A percentile compares a stretch with the other conserved stretches of the same genome.
Conservation (phyloP, 1,140 invertebrate genomes). For the Matsumurasca onukii region DNA sequence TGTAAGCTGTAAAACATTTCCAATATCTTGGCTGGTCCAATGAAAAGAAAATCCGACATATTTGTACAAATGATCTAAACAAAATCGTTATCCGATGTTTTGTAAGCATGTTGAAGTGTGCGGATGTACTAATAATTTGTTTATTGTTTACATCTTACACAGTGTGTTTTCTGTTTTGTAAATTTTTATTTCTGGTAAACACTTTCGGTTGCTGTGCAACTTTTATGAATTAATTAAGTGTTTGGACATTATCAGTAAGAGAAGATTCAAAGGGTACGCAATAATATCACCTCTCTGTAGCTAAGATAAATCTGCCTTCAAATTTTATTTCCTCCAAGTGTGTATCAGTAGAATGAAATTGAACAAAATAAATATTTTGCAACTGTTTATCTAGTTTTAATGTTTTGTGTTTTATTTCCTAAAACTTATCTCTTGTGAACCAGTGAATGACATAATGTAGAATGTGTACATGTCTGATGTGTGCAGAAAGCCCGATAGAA, state of each 20-base stretch:
- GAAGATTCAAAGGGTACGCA: conserved; percentile 17
- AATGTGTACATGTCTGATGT: too few relatives aligned
- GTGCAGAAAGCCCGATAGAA: too few relatives aligned
- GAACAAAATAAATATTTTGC: conserved; percentile 27
- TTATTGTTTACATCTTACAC: too few relatives aligned
- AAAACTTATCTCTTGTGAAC: too few relatives aligned
- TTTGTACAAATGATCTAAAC: conserved; percentile 8
- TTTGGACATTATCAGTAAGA: conserved; percentile 2
- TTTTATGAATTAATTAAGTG: conserved; percentile 8
- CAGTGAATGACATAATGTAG: too few relatives aligned
- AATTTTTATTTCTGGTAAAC: conserved; percentile 1
- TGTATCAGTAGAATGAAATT: conserved; percentile 22
- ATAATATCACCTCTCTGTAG: conserved; percentile 26
- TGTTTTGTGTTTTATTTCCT: too few relatives aligned
- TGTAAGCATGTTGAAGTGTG: too few relatives aligned
- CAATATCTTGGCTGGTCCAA: too few relatives aligned
- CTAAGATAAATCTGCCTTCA: conserved; percentile 26
- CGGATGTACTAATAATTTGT: too few relatives aligned
- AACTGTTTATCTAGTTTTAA: conserved; percentile 21
- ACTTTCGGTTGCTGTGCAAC: conserved; percentile 13
- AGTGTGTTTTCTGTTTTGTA: conserved; percentile 14
- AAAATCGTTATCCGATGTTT: too few relatives aligned
- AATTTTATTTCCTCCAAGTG: conserved; percentile 21
- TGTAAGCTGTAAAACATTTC: too few relatives aligned
- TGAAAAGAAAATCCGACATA: not conserved